Evolutionary conservation across 2,797 vertebrate genomes (phyloP), one percentile per base, ranked within the genome.

Genomic region (Acanthurus lineatus): DNA sequence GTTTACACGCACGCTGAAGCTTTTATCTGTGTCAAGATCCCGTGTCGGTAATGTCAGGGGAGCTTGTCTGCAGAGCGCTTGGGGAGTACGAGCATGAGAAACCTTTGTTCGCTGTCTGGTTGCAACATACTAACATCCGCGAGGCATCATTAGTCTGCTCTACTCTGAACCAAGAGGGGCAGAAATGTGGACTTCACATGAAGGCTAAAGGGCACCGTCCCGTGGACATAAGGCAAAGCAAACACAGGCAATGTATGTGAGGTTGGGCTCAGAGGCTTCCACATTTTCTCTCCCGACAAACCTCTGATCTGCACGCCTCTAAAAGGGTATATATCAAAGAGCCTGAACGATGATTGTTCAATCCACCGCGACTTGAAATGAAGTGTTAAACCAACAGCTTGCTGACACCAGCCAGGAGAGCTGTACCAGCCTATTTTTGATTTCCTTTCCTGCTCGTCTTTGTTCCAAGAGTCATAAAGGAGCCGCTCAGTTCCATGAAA

Each of bases 81-180:
- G n/a, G 83, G 74, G 82, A 83, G 75, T 9, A 16, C 28, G 54
- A 69, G 71, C 72, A 42, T 1, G 69, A 82, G 70, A 86, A 86
- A 70, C 70, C 84, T 89, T 90, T 90, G 84, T 86, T 90, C 74
- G 2, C 70, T 25, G 70, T 64, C 84, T 87, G 86, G 69, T 87
- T 76, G 79, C 60, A 77, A 74, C 73, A 72, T 19, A 35, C 76
- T 22, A 78, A 83, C 77, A 71, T 90, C 86, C 47, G 45, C 14
- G 58, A 88, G 88, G 86, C 86, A 88, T 89, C 84, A 57, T 90
- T 88, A 87, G 79, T 47, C 45, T 11, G 72, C 66, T 75, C 38
- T 3, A 16, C 58, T n/a, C 35, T 28, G 57, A 75, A 63, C 44
- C 56, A 1, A 4, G 10, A 66, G 58, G 66, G 62, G 49, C 48